Base-by-base conservation (phyloP, 2,797 vertebrate species). In the Sebastes minor region DNA sequence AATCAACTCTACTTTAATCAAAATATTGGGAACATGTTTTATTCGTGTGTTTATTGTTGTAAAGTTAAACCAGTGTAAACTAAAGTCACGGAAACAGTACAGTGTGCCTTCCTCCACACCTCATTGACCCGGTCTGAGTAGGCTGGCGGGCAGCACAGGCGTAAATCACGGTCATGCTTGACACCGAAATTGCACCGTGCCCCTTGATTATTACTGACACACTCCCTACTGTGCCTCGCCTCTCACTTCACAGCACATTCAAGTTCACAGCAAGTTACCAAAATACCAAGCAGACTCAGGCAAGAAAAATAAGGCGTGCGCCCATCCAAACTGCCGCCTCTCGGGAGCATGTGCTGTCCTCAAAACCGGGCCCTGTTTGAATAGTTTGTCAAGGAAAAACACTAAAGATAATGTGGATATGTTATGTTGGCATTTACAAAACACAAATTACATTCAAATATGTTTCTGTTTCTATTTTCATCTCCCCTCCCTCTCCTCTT, bases 151-250 rank as follows among this genome's bases (percentile, higher is more conserved):
- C 59, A 71, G 57, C 63, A 82, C 42, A 72, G 62, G 42, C 33
- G 35, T 71, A 79, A 70, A 76, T 83, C 66, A 56, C 8, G 20
- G 70, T 68, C 80, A 74, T 64, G 64, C 66, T 84, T 89, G 88
- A 88, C 85, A 81, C 53, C 33, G 23, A 74, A 84, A 87, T 86
- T 89, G 71, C 84, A 69, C 71, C 10, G 53, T 82, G 69, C 76
- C 76, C 61, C 84, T 82, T 74, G 74, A 88, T 88, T 86, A 76
- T 86, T 80, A 77, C 76, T 61, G 81, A 86, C 83, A 79, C 56
- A 20, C 77, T 83, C 77, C 71, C 78, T 18, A 1, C 75, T 74
- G 84, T 4, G 72, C 42, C 60, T 78, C 28, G 7, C 38, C 55
- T 76, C 70, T 80, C 70, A 71, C 28, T 65, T 75, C 75, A 72